Conservation (phyloP, 92 coral and sea anemone species). For the Phenganax subtilis region DNA sequence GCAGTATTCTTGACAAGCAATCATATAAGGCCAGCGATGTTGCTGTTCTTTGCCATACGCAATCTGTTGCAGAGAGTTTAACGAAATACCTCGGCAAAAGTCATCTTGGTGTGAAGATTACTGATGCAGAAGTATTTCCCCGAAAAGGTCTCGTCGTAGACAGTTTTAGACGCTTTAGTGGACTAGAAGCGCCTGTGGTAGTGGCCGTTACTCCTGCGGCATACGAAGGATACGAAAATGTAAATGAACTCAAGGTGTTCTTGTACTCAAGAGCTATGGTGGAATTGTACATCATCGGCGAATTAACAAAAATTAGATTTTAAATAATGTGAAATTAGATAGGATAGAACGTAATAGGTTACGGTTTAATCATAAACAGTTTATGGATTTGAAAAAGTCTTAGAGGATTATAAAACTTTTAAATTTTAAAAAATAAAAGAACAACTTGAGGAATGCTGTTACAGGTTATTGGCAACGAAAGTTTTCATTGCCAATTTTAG, state of each 20-base stretch:
- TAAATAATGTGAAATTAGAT: too few relatives aligned
- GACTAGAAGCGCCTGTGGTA: not conserved
- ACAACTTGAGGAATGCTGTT: too few relatives aligned
- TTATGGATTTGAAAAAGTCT: too few relatives aligned
- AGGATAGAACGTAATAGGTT: too few relatives aligned
- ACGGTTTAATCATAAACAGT: too few relatives aligned
- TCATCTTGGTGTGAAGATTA: not conserved
- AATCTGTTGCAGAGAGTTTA: not conserved
- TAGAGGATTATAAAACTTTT: too few relatives aligned
- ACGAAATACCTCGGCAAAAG: not conserved
- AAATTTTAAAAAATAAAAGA: too few relatives aligned
- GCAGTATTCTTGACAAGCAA: not conserved
- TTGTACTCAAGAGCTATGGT: slow-evolving; percentile 1
- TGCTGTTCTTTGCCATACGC: not conserved
- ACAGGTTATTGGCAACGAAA: too few relatives aligned
- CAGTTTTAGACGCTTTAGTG: not conserved
- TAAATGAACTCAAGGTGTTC: not conserved
- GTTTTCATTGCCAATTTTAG: too few relatives aligned
- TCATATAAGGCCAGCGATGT: not conserved
- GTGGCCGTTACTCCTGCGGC: not conserved
- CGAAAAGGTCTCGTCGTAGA: not conserved
- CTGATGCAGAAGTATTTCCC: not conserved
- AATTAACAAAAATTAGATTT: too few relatives aligned
- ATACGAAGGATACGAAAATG: not conserved
- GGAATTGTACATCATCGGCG: too few relatives aligned